phyloP scores from a whole-genome alignment of 2,888 invertebrate genomes.

The Adelphocoris suturalis region DNA sequence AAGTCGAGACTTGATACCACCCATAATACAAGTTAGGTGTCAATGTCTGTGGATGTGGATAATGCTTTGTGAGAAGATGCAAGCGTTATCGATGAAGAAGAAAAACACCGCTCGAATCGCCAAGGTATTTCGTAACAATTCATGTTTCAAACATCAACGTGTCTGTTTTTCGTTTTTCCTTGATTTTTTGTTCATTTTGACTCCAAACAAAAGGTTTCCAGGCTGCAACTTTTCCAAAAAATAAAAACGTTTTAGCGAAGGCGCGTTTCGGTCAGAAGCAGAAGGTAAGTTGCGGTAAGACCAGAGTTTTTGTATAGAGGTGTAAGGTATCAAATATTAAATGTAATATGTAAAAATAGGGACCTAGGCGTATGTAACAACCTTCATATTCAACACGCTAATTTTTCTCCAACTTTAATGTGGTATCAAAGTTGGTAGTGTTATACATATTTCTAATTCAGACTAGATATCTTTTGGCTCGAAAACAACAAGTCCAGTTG shows the following conservation, averaged over 20 bases:
- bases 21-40: constrained; percentile 29
- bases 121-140: constrained; percentile 53
- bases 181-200: constrained; percentile 49
- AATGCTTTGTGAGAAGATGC: constrained; percentile 54
- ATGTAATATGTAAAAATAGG: no score
- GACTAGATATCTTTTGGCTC: no score
- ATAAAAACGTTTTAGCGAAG: constrained; percentile 58
- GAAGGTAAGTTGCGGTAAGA: constrained; percentile 63
- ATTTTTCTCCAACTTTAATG: no score
- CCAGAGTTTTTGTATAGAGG: constrained; percentile 33
- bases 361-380: no score
- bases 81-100: constrained; percentile 62
- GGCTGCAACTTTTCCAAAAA: constrained; percentile 51
- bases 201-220: constrained; percentile 57
- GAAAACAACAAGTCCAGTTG: no score
- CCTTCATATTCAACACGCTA: no score
- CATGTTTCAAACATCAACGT: constrained; percentile 45
- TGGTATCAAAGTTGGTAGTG: no score
- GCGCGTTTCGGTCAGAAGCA: background rate
- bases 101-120: background rate
- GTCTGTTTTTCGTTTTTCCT: constrained; percentile 58
- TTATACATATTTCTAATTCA: no score
- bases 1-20: constrained; percentile 23
- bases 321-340: background rate
- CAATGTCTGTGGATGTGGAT: constrained; percentile 48